Conservation (phyloP, 2,797 vertebrate species). For the Spondyliosoma cantharus region DNA sequence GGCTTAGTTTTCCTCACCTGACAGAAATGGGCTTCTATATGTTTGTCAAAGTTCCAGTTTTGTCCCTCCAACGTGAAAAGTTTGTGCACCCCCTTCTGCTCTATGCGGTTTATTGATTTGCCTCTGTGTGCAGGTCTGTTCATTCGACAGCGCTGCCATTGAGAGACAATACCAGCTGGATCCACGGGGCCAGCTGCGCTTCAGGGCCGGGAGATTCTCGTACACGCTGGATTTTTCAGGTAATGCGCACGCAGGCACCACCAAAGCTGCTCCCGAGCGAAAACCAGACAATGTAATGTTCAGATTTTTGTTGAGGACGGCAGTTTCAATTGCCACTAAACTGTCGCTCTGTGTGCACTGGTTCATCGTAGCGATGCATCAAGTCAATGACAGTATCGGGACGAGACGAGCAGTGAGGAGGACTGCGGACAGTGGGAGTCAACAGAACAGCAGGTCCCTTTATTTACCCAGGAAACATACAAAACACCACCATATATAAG, state of each 20-base stretch:
- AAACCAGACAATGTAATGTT: neutral
- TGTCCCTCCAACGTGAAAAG: too few relatives aligned
- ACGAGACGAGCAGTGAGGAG: conserved; percentile 71
- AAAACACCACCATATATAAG: too few relatives aligned
- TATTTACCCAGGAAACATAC: too few relatives aligned
- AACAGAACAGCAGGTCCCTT: conserved; percentile 56
- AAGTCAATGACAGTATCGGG: conserved; percentile 57
- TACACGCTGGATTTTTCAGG: conserved; percentile 76
- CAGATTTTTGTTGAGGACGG: neutral
- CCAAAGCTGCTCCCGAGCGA: neutral
- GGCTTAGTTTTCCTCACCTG: too few relatives aligned
- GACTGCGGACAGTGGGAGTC: neutral
- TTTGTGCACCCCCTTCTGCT: neutral
- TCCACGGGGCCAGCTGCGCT: conserved; percentile 61
- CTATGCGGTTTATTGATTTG: neutral
- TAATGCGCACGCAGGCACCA: conserved; percentile 30
- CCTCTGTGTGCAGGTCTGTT: conserved; percentile 64
- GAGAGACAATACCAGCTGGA: conserved; percentile 75
- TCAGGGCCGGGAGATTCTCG: conserved; percentile 39
- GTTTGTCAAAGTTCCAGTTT: too few relatives aligned
- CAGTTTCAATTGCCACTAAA: neutral
- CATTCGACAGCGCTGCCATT: conserved; percentile 69
- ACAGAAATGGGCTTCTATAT: too few relatives aligned
- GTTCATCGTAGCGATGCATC: conserved; percentile 72
- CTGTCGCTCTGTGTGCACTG: neutral